phyloP scores from a whole-genome alignment of 2,113 vertebrate genomes.

The Poeciliopsis prolifica region DNA sequence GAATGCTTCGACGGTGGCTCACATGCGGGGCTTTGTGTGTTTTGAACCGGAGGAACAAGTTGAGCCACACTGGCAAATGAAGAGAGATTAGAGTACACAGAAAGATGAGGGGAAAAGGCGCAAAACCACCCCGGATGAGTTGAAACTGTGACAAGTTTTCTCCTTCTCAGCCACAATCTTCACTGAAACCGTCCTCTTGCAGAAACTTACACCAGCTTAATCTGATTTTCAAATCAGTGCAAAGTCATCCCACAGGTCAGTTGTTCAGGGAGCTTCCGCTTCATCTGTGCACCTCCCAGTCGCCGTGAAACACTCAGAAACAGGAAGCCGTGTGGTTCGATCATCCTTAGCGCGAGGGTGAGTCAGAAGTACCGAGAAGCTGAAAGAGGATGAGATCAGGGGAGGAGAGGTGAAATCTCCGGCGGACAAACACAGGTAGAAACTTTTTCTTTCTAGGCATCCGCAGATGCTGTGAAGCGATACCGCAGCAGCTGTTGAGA shows the following conservation, averaged over 20 bases:
- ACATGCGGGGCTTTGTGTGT: slow-evolving; percentile 63
- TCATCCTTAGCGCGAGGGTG: slow-evolving; percentile 39
- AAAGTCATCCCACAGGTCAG: slow-evolving; percentile 37
- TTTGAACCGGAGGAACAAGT: slow-evolving; percentile 69
- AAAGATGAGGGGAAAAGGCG: slow-evolving; percentile 44
- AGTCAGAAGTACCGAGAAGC: slow-evolving; percentile 18
- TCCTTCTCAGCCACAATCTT: background rate
- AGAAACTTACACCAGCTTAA: slow-evolving; percentile 4
- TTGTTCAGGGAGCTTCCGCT: slow-evolving; percentile 37
- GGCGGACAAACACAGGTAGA: slow-evolving; percentile 60
- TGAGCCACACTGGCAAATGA: slow-evolving; percentile 29
- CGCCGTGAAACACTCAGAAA: slow-evolving; percentile 43
- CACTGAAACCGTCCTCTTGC: background rate
- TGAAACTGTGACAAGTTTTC: background rate
- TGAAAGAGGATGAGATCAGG: slow-evolving; percentile 39
- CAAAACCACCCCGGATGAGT: slow-evolving; percentile 7
- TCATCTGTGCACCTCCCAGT: slow-evolving; percentile 45
- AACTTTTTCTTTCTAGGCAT: background rate
- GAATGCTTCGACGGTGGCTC: slow-evolving; percentile 30
- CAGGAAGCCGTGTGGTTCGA: slow-evolving; percentile 54
- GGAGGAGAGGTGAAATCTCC: slow-evolving; percentile 37
- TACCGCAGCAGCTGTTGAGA: background rate
- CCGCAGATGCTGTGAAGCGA: background rate
- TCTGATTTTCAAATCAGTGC: slow-evolving; percentile 9
- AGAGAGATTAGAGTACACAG: slow-evolving; percentile 45